Evolutionary conservation across 2,888 invertebrate genomes (phyloP), one percentile per base, ranked within the genome.

Genomic region (Muschampia plurimacula): DNA sequence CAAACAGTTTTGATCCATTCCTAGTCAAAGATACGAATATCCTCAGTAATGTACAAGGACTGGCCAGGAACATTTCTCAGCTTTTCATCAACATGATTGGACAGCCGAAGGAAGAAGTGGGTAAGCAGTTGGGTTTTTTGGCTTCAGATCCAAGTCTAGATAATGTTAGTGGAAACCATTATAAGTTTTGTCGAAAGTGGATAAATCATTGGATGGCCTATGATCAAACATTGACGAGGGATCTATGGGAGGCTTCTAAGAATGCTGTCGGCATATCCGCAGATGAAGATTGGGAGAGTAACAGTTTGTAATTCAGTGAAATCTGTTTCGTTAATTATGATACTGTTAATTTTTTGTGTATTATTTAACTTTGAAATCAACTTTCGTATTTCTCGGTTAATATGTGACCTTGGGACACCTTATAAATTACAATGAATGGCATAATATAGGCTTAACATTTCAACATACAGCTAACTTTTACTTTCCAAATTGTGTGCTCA

Each of bases 1-100:
- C 95, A 1, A 96, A 97, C 82, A 95, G 95, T 59, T 95, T 95
- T 66, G 96, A 97, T 86, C 92, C 93, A 0, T 93, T 88, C 57
- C 12, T 93, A 0, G 91, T 90, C 3, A 82, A 83, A 13, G 90
- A 88, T 72, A 93, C 93, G 0, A 83, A 89, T 73, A 70, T 92
- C 36, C 76, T 92, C 0, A 74, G 77, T 2, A 89, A 89, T 72
- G 49, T 89, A 39, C 84, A 89, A 12, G 80, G 69, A 7, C 64
- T 82, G 13, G 22, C 86, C 0, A 81, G 77, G 46, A 80, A 83
- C 67, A 75, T 89, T 13, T 83, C 87, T 0, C 78, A 81, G 59
- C 79, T 87, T 2, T 85, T 92, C 49, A 71, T 90, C 1, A 80
- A 86, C 73, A 72, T 87, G 0, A 75, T 91, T 59, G 93, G 93